Percentiles rank a stretch among this genome's conserved stretches.
Evolutionary conservation across 2,888 invertebrate species (phyloP).

Genomic region (Oasisia sp.): DNA sequence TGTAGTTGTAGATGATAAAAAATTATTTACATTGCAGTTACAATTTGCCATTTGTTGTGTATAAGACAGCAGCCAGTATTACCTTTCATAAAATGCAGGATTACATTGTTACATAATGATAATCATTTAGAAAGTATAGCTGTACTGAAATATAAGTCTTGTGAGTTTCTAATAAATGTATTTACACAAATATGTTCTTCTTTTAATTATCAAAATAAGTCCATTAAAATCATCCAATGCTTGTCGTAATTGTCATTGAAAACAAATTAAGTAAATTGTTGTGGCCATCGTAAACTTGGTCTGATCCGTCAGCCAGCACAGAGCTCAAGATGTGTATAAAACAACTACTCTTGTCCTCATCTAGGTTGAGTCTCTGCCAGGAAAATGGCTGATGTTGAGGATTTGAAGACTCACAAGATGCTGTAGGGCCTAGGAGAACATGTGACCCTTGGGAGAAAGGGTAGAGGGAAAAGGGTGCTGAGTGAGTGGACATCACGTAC

Average conservation of each 20-base stretch:
- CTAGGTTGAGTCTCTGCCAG: background rate
- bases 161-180: background rate
- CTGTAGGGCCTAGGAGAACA: background rate
- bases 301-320: no score
- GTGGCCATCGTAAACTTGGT: background rate
- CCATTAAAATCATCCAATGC: background rate
- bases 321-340: background rate
- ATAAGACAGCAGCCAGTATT: background rate
- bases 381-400: background rate
- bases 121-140: background rate
- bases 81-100: background rate
- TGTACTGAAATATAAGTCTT: background rate
- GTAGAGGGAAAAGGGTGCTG: background rate
- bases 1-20: background rate
- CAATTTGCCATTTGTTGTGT: background rate
- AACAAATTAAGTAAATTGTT: background rate
- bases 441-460: background rate
- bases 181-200: background rate
- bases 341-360: background rate
- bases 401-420: background rate
- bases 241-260: background rate
- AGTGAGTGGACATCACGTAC: background rate
- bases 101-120: background rate
- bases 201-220: background rate
- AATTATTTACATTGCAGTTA: background rate